Conservation (phyloP, 1,140 invertebrate genomes). For the Lordiphosa mommai region DNA sequence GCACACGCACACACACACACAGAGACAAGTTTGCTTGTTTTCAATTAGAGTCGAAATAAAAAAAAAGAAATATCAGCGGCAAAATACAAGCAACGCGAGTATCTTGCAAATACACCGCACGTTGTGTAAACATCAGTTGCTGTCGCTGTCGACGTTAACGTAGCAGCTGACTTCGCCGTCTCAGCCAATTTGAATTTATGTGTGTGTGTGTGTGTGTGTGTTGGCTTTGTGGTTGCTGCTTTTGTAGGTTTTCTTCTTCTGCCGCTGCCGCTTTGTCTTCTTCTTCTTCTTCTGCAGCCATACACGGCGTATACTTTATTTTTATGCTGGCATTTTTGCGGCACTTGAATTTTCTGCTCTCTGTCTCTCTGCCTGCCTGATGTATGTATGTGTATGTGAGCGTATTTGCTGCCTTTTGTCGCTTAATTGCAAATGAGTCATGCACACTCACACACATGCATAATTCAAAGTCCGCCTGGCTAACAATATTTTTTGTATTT, state of each 20-base stretch:
- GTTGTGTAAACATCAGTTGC: constrained; percentile 68
- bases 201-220: constrained; percentile 7
- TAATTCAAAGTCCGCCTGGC: constrained; percentile 62
- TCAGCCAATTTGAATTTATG: constrained; percentile 43
- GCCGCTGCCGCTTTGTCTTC: constrained; percentile 7
- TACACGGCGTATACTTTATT: constrained; percentile 57
- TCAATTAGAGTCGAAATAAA: constrained; percentile 65
- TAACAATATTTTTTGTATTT: constrained; percentile 27
- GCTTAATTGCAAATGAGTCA: constrained; percentile 75
- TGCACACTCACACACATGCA: constrained; percentile 45
- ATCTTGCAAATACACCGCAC: constrained; percentile 63
- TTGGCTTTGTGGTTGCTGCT: constrained; percentile 44
- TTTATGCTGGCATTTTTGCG: constrained; percentile 75
- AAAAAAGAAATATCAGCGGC: constrained; percentile 43
- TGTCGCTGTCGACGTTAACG: constrained; percentile 12
- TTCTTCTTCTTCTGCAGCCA: constrained; percentile 47
- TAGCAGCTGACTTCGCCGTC: constrained; percentile 12
- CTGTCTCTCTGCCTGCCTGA: not conserved
- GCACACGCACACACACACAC: constrained; percentile 24
- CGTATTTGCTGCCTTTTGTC: constrained; percentile 41
- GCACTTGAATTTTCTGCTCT: constrained; percentile 50
- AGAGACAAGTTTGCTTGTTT: constrained; percentile 61
- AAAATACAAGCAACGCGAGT: constrained; percentile 44
- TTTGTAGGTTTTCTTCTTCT: constrained; percentile 48
- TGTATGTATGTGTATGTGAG: constrained; percentile 2